Evolutionary conservation across 1,140 invertebrate species (phyloP), one percentile per base, ranked within the genome.

Genomic region (Euwallacea similis): DNA sequence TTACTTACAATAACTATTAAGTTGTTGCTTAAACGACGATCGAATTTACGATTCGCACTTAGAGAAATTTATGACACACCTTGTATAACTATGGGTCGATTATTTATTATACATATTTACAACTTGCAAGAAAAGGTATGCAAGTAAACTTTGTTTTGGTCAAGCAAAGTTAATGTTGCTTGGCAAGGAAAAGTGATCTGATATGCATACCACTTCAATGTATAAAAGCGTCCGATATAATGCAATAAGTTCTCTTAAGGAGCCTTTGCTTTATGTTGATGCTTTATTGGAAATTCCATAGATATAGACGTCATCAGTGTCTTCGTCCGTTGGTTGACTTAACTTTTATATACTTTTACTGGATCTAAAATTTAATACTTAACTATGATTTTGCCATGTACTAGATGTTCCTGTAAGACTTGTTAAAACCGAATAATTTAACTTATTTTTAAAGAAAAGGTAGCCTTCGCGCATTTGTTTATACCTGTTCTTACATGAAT

Each of bases 261-360:
- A 33, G 21, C 4, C 21, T 33, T 33, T 33, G 21, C 21, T 1
- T 33, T 33, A 33, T 33, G 21, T 33, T 33, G 21, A 33, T 33
- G 21, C 21, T 33, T 33, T 4, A 33, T 33, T 33, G 21, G 21
- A 33, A 33, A 33, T 33, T 33, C 21, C 21, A 33, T 33, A 33
- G 21, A 33, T 33, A 33, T 33, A 33, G 21, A 33, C 21, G 46
- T 11, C 46, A 13, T 56, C 54, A 56, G 54, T 56, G 8, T 15
- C 16, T 56, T 56, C 54, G 54, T 56, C 54, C 54, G 16, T 56
- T 56, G 8, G 8, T 56, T 56, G 54, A 15, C 10, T 56, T 56
- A 56, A 50, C 13, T 11, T 50, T 50, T 50, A 6, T 50, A 50
- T 11, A 50, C 13, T 50, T 50, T 50, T 50, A 10, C 46, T 11